Base-by-base conservation (phyloP, 37 sponge, comb jelly and placozoan species). In the Petrosia ficiformis region DNA sequence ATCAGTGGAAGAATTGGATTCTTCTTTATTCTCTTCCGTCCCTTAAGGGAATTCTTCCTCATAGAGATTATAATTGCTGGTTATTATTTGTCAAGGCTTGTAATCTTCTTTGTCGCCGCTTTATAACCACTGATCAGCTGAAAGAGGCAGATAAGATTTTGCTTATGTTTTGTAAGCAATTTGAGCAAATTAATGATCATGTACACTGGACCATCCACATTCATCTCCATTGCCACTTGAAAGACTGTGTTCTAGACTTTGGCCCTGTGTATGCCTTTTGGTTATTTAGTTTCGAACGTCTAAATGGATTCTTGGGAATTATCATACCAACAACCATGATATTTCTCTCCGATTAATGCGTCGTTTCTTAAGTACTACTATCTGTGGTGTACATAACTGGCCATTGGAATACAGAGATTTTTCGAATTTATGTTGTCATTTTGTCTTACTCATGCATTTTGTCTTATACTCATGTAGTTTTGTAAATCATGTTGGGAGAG, bases 301-400 rank as follows among this genome's bases (percentile, higher is more conserved):
- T 76, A 64, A 87, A 87, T 81, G 87, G 87, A 22, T 33, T 76
- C 10, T 43, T 87, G 29, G 82, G 78, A 37, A 59, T 24, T 79
- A 63, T 29, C 76, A 64, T 30, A 86, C 80, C 14, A 87, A 87
- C 67, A 66, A 57, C 41, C 77, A 65, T 38, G 35, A 34, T 54
- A 72, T 82, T 73, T 44, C 65, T 5, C 16, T 77, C 6, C 88
- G 81, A 58, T 30, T 87, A 16, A 77, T 81, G 74, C 39, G 77
- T 37, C 58, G 68, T 54, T 83, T 76, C 57, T 32, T 65, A n/a
- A 44, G 31, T 64, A 61, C 21, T 63, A 76, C 11, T 19, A 48
- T 16, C 10, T 48, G 10, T 48, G 10, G 14, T 48, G 54, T 48
- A 19, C 54, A 48, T 48, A 48, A 48, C 16, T 48, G 10, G 54